Evolutionary conservation across 2,888 invertebrate species (phyloP).

Genomic region (Tipula helvola): DNA sequence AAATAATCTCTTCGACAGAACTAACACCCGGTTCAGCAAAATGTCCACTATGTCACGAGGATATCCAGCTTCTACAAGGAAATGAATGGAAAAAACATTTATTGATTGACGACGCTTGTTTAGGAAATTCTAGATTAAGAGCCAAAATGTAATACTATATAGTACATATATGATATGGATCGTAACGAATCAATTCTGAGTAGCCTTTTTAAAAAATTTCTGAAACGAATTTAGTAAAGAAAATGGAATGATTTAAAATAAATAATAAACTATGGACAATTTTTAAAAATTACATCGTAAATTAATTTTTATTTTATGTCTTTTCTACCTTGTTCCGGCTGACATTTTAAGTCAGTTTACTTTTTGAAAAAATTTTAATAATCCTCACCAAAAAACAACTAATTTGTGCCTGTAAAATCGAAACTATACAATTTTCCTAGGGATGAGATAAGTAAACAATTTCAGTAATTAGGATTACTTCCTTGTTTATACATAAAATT

Average conservation of each 20-base stretch:
- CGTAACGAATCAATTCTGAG: not conserved
- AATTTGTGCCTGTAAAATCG: too few relatives aligned
- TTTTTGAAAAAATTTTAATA: too few relatives aligned
- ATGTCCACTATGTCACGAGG: conserved; percentile 76
- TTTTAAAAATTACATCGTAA: not conserved
- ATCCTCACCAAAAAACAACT: too few relatives aligned
- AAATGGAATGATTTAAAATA: not conserved
- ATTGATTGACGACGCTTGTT: conserved; percentile 30
- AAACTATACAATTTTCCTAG: too few relatives aligned
- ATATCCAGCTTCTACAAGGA: conserved; percentile 60
- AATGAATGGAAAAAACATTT: conserved; percentile 71
- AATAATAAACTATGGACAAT: not conserved
- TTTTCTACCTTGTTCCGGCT: too few relatives aligned
- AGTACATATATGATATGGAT: not conserved
- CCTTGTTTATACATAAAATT: too few relatives aligned
- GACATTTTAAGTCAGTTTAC: too few relatives aligned
- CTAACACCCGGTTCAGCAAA: conserved; percentile 51
- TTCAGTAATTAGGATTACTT: too few relatives aligned
- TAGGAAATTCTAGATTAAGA: conserved; percentile 34
- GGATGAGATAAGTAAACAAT: too few relatives aligned
- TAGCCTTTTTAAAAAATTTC: not conserved
- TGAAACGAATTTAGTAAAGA: not conserved
- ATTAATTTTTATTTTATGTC: not conserved
- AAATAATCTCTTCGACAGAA: conserved; percentile 18
- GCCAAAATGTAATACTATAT: conserved; percentile 19